Base-by-base conservation (phyloP, 2,797 vertebrate species). In the Chrosomus eos region DNA sequence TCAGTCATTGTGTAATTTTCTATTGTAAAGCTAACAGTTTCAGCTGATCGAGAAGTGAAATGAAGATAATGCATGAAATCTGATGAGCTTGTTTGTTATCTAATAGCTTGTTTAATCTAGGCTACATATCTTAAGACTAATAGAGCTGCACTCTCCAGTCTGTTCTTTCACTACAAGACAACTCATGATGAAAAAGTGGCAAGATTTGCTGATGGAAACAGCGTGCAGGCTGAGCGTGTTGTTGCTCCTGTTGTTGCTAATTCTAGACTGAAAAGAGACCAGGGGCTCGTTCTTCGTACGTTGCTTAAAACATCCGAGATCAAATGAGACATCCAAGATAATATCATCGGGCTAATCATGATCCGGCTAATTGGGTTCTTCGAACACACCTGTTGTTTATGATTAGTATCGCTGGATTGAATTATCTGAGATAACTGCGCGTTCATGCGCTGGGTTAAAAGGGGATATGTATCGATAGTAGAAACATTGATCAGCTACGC, bases 41-140 rank as follows among this genome's bases (percentile, higher is more conserved):
- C 82, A 80, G 71, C 14, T 21, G 64, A 86, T 60, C 26, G 67
- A 48, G 14, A 72, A 38, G 66, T 60, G 45, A 81, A 82, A 78
- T 19, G 38, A 78, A 77, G 67, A 53, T 87, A 82, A 87, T 81
- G 51, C 40, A 74, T 86, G 78, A 70, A 51, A 84, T 83, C 73
- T 77, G 82, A 84, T 84, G 43, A 70, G 19, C 38, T 71, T 71
- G 38, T 84, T 81, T 71, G 77, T 55, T 38, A 64, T 43, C 85
- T 80, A 85, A 87, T 80, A 43, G 67, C 81, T 60, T 84, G 53
- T 71, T 84, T 60, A 79, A 84, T 84, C 66, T 60, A 45, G 26
- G 74, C 66, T 58, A n/a, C 51, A 58, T 45, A 60, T 36, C 9
- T 21, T 60, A 31, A 66, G n/a, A 45, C 82, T 45, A 78, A 70